Percentiles rank a stretch among this genome's conserved stretches.
These are phyloP conservation scores for Simalia tracyae DNA, from an alignment of 2,797 vertebrate species.

Conservation along the genomic window DNA sequence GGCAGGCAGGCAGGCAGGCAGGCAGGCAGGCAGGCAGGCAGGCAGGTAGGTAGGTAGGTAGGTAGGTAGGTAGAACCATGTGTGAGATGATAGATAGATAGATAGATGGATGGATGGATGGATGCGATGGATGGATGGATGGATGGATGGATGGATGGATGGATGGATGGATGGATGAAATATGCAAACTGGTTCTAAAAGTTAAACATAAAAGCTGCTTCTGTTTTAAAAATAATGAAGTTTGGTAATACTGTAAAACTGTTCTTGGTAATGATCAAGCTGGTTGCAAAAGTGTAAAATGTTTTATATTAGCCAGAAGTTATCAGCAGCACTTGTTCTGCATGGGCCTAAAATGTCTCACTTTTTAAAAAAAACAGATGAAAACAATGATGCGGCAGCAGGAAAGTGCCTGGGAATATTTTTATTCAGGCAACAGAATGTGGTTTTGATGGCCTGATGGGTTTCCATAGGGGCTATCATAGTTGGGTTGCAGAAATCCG, in stretches of 20 bases:
- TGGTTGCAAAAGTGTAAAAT: not conserved
- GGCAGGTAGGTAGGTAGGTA: too few relatives aligned
- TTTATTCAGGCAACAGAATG: not conserved
- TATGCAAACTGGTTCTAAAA: not conserved
- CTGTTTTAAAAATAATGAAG: conserved; percentile 8
- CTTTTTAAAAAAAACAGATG: not conserved
- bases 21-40: too few relatives aligned
- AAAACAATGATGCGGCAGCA: not conserved
- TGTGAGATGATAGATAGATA: too few relatives aligned
- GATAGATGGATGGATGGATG: too few relatives aligned
- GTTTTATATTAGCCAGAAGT: not conserved
- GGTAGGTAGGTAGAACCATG: too few relatives aligned
- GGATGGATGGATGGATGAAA: not conserved
- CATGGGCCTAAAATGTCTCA: not conserved
- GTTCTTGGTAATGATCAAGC: not conserved
- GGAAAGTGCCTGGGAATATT: not conserved
- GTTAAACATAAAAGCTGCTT: conserved; percentile 11
- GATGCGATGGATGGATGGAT: not conserved
- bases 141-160: too few relatives aligned
- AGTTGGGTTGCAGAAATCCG: not conserved
- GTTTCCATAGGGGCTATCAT: not conserved
- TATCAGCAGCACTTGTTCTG: not conserved
- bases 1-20: too few relatives aligned
- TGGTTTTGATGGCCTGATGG: not conserved
- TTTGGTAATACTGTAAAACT: not conserved